A percentile compares a stretch with the other conserved stretches of the same genome.
Evolutionary conservation across 2,888 invertebrate genomes (phyloP).

Genomic region (Hedya salicella): DNA sequence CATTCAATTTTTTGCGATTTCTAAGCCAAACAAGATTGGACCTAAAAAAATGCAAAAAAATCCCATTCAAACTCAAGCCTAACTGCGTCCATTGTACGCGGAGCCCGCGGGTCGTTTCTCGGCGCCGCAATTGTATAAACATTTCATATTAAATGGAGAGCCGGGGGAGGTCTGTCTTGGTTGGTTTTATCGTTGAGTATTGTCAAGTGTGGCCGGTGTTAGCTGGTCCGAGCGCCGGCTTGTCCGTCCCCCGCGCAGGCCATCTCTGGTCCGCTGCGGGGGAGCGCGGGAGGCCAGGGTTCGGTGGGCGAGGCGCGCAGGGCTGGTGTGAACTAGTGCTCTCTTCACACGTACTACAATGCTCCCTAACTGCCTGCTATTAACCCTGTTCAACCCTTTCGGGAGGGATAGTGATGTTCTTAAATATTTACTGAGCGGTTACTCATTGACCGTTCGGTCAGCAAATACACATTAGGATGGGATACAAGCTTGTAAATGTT

Average conservation of each 20-base stretch:
- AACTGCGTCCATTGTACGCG: slow-evolving; percentile 6
- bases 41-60: slow-evolving; percentile 40
- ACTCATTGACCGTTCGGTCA: slow-evolving; percentile 21
- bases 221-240: slow-evolving; percentile 50
- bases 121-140: slow-evolving; percentile 22
- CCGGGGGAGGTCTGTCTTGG: slow-evolving; percentile 56
- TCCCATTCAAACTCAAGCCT: slow-evolving; percentile 36
- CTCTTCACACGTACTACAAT: slow-evolving; percentile 83
- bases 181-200: slow-evolving; percentile 53
- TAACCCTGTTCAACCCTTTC: slow-evolving; percentile 74
- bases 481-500: slow-evolving; percentile 3
- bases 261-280: slow-evolving; percentile 34
- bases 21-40: slow-evolving; percentile 40
- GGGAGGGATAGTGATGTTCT: slow-evolving; percentile 62
- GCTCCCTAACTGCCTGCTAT: slow-evolving; percentile 84
- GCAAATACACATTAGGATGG: slow-evolving; percentile 11
- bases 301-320: slow-evolving; percentile 52
- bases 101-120: slow-evolving; percentile 28
- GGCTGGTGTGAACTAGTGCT: slow-evolving; percentile 72
- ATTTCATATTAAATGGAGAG: slow-evolving; percentile 45
- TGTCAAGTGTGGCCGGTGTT: slow-evolving; percentile 52
- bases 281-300: slow-evolving; percentile 49
- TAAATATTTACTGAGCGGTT: slow-evolving; percentile 25
- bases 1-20: slow-evolving; percentile 32
- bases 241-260: slow-evolving; percentile 23